Conservation (phyloP, 2,888 invertebrate genomes). For the Halictus quadricinctus region DNA sequence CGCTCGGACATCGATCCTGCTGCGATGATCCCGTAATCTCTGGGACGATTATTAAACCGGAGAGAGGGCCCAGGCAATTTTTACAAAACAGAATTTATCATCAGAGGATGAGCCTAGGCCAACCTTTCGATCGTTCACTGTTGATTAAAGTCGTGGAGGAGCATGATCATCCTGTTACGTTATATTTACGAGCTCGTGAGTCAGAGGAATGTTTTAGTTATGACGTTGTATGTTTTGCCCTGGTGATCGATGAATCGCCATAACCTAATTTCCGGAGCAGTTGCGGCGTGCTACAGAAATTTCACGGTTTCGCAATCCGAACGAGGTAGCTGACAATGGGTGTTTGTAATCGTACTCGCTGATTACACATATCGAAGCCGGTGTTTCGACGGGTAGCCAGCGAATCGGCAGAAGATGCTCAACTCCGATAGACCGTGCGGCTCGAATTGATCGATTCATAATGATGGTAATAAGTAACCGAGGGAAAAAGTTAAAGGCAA, state of each 20-base stretch:
- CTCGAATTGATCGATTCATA: constrained; percentile 11
- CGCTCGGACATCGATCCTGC: background rate
- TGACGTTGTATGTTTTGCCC: too few relatives aligned
- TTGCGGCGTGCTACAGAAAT: background rate
- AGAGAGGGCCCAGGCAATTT: background rate
- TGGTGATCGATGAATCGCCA: background rate
- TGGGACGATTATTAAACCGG: background rate
- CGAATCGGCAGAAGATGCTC: background rate
- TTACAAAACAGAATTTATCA: background rate
- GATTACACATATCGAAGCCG: background rate
- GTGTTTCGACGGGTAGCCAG: background rate
- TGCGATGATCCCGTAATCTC: background rate
- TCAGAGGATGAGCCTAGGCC: background rate
- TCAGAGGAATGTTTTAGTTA: too few relatives aligned
- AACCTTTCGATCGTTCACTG: background rate
- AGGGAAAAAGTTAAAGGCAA: constrained; percentile 3
- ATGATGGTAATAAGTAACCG: constrained; percentile 16
- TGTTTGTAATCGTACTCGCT: background rate
- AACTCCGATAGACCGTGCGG: background rate
- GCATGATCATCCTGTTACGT: too few relatives aligned
- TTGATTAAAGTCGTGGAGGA: too few relatives aligned
- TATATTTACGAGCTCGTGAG: too few relatives aligned
- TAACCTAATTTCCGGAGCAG: background rate
- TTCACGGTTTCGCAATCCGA: background rate
- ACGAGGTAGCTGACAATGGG: background rate